Evolutionary conservation across 1,140 invertebrate genomes (phyloP).

Genomic region (Drosophila serrata): DNA sequence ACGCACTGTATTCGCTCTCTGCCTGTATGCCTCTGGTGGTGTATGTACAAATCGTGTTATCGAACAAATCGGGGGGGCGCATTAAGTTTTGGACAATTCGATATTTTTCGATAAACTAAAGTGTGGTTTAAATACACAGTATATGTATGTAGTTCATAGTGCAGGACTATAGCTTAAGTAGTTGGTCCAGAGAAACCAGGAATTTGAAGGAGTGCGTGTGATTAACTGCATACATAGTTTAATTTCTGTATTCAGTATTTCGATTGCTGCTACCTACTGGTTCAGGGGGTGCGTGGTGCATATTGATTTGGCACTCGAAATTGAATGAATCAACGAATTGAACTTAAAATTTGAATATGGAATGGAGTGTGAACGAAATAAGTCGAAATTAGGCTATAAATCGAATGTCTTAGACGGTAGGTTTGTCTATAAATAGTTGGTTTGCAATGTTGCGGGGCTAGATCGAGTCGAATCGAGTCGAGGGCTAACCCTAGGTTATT

Average conservation of each 20-base stretch:
- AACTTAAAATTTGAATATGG: not conserved
- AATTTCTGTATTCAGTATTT: slow-evolving; percentile 1
- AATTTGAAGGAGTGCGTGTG: slow-evolving; percentile 24
- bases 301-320: slow-evolving; percentile 51
- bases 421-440: slow-evolving; percentile 36
- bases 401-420: slow-evolving; percentile 44
- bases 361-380: slow-evolving; percentile 4
- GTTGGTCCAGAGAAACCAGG: slow-evolving; percentile 52
- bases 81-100: not conserved
- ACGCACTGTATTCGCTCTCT: slow-evolving; percentile 15
- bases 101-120: slow-evolving; percentile 5
- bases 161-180: slow-evolving; percentile 51
- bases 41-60: slow-evolving; percentile 47
- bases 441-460: slow-evolving; percentile 17
- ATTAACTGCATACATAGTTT: not conserved
- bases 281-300: slow-evolving; percentile 27
- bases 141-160: slow-evolving; percentile 10
- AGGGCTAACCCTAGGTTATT: slow-evolving; percentile 16
- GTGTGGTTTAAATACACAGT: not conserved
- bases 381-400: not conserved
- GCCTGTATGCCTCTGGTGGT: slow-evolving; percentile 13
- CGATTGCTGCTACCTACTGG: slow-evolving; percentile 24
- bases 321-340: slow-evolving; percentile 18
- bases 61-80: slow-evolving; percentile 9
- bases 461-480: not conserved